Base-by-base conservation (phyloP, 2,113 vertebrate genomes). In the Chaetorhynchus papuensis region DNA sequence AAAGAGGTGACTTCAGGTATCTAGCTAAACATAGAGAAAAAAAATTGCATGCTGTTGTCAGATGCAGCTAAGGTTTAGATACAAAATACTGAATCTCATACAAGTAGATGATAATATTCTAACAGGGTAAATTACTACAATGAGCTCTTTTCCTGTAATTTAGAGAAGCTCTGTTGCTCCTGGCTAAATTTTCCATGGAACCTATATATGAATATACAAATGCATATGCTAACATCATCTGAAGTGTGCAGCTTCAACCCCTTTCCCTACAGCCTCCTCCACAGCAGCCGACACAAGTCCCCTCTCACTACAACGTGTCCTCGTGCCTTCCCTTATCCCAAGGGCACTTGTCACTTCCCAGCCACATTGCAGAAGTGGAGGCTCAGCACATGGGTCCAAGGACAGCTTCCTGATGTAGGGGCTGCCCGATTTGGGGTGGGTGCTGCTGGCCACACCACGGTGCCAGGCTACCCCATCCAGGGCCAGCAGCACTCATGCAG, bases 351-450 rank as follows among this genome's bases (percentile, higher is more conserved):
- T 9, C 41, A 37, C n/a, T n/a, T 70, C 47, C 49, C 47, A 75
- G 52, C 6, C 18, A 0, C 1, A 0, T 2, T 33, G 37, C 6
- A 27, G 26, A 56, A 56, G 39, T 3, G 0, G 9, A 59, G 26
- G 59, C 21, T 83, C 39, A 10, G 57, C 4, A 3, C 8, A 0
- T 0, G 1, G 19, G 17, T 44, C 47, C 3, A 0, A 42, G 68
- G 54, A 61, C 2, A 5, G 21, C n/a, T 44, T 39, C 13, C 10
- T 0, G 0, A 37, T 0, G 1, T 2, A 10, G 17, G 52, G 28
- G 12, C 27, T 74, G 70, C 37, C 52, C 1, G 0, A 37, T 23
- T 1, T 59, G 76, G 76, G 28, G 15, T 2, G 4, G 49, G 35
- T 19, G 22, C 28, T 68, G 57, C 45, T 1, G 1, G 52, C 39